Conservation (phyloP, 2,888 invertebrate species). For the Rhagium mordax region DNA sequence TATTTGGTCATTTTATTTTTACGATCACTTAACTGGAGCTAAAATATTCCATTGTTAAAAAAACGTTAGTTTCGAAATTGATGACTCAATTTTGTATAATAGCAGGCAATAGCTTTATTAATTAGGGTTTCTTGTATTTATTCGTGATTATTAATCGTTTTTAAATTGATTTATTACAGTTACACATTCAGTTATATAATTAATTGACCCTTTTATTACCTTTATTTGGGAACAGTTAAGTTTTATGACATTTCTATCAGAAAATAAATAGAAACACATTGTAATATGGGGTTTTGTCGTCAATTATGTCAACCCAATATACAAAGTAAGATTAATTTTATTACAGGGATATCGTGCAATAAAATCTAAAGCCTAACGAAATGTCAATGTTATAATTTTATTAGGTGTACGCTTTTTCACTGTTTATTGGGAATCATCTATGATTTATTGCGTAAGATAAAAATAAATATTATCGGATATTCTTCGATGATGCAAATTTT, state of each 20-base stretch:
- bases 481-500: conserved; percentile 15
- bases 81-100: conserved; percentile 48
- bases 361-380: conserved; percentile 46
- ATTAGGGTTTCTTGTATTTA: conserved; percentile 60
- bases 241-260: conserved; percentile 51
- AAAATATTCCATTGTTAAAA: conserved; percentile 18
- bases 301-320: conserved; percentile 44
- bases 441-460: conserved; percentile 41
- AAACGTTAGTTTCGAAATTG: conserved; percentile 41
- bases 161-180: conserved; percentile 67
- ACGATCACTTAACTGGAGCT: neutral
- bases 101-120: conserved; percentile 44
- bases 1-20: neutral
- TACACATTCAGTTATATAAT: conserved; percentile 54
- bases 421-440: conserved; percentile 36
- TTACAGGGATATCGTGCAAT: conserved; percentile 42
- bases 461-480: conserved; percentile 26
- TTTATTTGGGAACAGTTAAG: conserved; percentile 51
- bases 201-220: conserved; percentile 57
- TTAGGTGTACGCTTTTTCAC: conserved; percentile 36
- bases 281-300: conserved; percentile 42
- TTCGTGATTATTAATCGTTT: conserved; percentile 66
- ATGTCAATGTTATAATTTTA: conserved; percentile 43
- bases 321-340: conserved; percentile 46
- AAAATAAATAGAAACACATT: conserved; percentile 50